A percentile compares a stretch with the other conserved stretches of the same genome.
These are phyloP conservation scores for Pteronotus mesoamericanus DNA, from an alignment of 2,797 vertebrate genomes.

Conservation along the genomic window DNA sequence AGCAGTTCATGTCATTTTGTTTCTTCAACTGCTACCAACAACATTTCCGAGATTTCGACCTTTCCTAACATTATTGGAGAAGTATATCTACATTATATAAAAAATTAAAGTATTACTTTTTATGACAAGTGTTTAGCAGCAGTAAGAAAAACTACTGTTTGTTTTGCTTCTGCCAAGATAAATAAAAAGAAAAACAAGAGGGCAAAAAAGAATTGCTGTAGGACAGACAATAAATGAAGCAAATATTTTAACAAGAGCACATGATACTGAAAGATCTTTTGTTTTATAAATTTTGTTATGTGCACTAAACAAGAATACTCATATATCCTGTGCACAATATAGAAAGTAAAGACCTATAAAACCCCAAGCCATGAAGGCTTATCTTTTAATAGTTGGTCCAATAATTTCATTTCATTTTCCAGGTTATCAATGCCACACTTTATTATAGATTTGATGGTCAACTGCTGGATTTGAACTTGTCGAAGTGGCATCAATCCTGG, in stretches of 20 bases:
- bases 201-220: accelerated
- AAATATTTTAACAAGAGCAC: not conserved
- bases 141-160: not conserved
- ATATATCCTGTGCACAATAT: not conserved
- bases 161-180: not conserved
- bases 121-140: not conserved
- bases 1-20: not conserved
- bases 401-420: constrained; percentile 30
- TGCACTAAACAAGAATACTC: not conserved
- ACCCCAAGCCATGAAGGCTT: not conserved
- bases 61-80: not conserved
- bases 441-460: not conserved
- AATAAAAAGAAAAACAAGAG: not conserved
- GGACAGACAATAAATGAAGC: not conserved
- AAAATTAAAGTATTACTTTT: not conserved
- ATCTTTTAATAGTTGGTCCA: not conserved
- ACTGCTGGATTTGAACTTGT: not conserved
- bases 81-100: not conserved
- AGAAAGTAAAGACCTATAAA: not conserved
- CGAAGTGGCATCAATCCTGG: not conserved
- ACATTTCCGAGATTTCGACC: not conserved
- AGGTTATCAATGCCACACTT: not conserved
- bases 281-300: not conserved
- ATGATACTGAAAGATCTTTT: not conserved
- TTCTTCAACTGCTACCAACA: not conserved